A percentile compares a stretch with the other conserved stretches of the same genome.
phyloP scores from a whole-genome alignment of 2,888 invertebrate species.

The Nomada lathburiana region DNA sequence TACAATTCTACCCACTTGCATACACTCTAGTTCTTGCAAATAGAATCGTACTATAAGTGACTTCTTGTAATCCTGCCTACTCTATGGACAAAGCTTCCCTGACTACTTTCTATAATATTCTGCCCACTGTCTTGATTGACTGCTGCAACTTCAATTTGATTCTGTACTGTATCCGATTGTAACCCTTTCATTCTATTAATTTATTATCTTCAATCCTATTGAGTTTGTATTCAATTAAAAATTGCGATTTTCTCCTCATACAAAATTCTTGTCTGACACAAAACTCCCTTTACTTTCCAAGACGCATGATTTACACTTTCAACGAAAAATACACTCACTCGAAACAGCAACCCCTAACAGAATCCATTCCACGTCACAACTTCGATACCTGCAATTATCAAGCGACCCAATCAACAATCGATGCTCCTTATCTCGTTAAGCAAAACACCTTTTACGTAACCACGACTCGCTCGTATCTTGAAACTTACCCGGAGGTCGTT shows the following conservation, averaged over 20 bases:
- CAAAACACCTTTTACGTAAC: conserved; percentile 7
- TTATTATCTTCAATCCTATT: too few species aligned
- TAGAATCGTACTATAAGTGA: background rate
- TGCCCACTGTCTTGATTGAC: background rate
- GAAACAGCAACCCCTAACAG: background rate
- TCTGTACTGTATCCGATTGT: background rate
- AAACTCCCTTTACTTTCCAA: too few species aligned
- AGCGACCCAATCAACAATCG: background rate
- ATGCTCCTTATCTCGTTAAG: background rate
- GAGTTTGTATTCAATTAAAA: too few species aligned
- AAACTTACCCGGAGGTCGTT: background rate
- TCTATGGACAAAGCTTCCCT: background rate
- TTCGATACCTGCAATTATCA: background rate
- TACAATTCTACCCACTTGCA: background rate
- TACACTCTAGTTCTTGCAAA: background rate
- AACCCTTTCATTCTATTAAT: too few species aligned
- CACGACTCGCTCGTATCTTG: background rate
- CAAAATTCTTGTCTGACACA: too few species aligned
- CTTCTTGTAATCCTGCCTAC: conserved; percentile 5
- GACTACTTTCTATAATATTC: background rate
- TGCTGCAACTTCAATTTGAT: background rate
- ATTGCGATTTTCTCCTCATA: too few species aligned
- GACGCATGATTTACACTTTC: too few species aligned
- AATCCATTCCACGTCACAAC: background rate
- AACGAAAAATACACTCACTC: background rate